Evolutionary conservation across 2,888 invertebrate genomes (phyloP), one percentile per base, ranked within the genome.

Genomic region (Tetranychus truncatus): DNA sequence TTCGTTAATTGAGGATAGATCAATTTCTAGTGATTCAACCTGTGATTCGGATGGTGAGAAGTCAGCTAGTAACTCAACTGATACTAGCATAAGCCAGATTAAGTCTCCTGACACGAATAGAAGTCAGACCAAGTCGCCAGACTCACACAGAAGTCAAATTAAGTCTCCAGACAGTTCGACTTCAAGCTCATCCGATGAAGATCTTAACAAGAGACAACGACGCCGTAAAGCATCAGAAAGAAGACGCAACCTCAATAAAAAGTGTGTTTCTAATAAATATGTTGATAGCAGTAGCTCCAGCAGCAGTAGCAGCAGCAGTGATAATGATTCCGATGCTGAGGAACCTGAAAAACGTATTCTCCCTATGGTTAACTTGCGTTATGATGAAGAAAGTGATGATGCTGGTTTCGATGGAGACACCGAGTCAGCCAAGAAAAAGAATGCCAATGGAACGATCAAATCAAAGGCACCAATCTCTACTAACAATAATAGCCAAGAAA

Each of bases 371-470:
- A 69, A 20, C 66, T 6, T 20, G 18, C 20, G 69, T 69, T 21
- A 34, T 69, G n/a, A 69, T 7, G 69, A 69, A 3, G 69, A 69
- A 15, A n/a, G n/a, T 69, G 69, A 69, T 9, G 69, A 69, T 11
- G 21, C 20, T 21, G 20, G 69, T 69, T 20, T 21, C 11, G 69
- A 21, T 11, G 21, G 69, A 18, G 69, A 69, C 69, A 69, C 21
- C 20, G 24, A 69, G n/a, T 55, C 69, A n/a, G 11, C 69, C 8
- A 69, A 69, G 24, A 34, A 21, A 34, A 69, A 11, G 69, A 11
- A 2, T 11, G n/a, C 20, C 4, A 18, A 11, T 11, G 9, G 11
- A 18, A 1, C 9, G 15, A 1, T 69, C 0, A 69, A 69, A 34
- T 69, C 24, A 69, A 20, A 34, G 69, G 20, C 9, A 69, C 8